A percentile compares a stretch with the other conserved stretches of the same genome.
Conservation (phyloP, 2,888 invertebrate species). For the Alsophila aescularia region DNA sequence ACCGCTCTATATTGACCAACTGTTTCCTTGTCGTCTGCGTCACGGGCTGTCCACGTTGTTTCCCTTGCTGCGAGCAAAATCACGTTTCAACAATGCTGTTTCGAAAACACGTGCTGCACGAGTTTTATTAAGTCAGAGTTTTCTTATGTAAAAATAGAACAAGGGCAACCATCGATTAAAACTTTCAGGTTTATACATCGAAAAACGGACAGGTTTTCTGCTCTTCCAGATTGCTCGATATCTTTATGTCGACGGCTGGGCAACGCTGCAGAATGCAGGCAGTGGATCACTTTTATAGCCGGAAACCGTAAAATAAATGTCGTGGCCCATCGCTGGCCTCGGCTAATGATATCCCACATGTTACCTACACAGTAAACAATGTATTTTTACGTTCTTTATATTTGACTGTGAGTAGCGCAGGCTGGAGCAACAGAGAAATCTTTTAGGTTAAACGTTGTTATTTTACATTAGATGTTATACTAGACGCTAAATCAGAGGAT, state of each 20-base stretch:
- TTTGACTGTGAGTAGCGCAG: background rate
- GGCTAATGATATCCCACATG: slow-evolving; percentile 75
- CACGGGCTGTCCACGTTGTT: background rate
- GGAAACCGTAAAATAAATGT: slow-evolving; percentile 85
- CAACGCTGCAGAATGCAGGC: slow-evolving; percentile 80
- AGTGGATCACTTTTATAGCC: slow-evolving; percentile 84
- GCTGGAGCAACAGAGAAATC: background rate
- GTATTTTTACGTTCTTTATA: slow-evolving; percentile 16
- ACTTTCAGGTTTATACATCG: too few relatives aligned
- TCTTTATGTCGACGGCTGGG: slow-evolving; percentile 49
- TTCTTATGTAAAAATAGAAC: background rate
- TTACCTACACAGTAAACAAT: slow-evolving; percentile 60
- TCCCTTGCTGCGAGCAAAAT: background rate
- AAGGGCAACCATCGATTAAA: background rate
- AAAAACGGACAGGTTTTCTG: background rate
- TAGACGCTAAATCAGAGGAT: too few relatives aligned
- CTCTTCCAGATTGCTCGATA: slow-evolving; percentile 20
- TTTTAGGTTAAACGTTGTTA: too few relatives aligned
- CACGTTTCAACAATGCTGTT: slow-evolving; percentile 7
- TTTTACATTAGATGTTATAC: too few relatives aligned
- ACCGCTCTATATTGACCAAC: background rate
- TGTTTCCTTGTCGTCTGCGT: background rate
- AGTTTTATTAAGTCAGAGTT: background rate
- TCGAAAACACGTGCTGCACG: slow-evolving; percentile 1
- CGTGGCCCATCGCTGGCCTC: slow-evolving; percentile 77